A percentile compares a stretch with the other conserved stretches of the same genome.
phyloP scores from a whole-genome alignment of 2,888 invertebrate genomes.

The Pandemis heparana region DNA sequence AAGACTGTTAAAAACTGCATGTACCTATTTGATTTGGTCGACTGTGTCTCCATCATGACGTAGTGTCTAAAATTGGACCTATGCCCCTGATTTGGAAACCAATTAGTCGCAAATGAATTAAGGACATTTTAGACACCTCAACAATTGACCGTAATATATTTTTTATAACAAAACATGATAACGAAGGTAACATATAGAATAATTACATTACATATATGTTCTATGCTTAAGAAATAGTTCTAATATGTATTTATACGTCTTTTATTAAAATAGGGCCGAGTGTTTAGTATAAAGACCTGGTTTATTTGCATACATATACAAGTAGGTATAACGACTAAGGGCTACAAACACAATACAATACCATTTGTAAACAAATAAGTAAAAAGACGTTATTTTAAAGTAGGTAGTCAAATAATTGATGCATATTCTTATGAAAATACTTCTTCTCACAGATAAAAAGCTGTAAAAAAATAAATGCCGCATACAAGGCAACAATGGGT shows the following conservation, averaged over 20 bases:
- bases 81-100: conserved; percentile 22
- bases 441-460: conserved; percentile 39
- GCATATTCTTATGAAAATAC: conserved; percentile 41
- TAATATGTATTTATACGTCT: conserved; percentile 40
- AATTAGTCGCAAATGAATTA: conserved; percentile 38
- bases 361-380: neutral
- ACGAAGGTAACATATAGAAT: conserved; percentile 40
- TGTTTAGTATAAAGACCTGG: conserved; percentile 24
- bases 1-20: conserved; percentile 33
- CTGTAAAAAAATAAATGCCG: conserved; percentile 44
- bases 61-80: conserved; percentile 18
- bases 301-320: conserved; percentile 39
- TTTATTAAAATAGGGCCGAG: conserved; percentile 47
- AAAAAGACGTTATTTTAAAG: neutral
- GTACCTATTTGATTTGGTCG: conserved; percentile 22
- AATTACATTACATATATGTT: conserved; percentile 40
- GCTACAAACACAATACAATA: conserved; percentile 14
- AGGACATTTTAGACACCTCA: conserved; percentile 50
- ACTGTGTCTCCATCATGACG: conserved; percentile 14
- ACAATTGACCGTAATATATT: conserved; percentile 55
- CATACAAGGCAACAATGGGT: conserved; percentile 30
- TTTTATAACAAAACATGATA: conserved; percentile 40
- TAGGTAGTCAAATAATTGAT: conserved; percentile 24
- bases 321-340: conserved; percentile 19
- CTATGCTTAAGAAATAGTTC: conserved; percentile 40